A percentile compares a stretch with the other conserved stretches of the same genome.
Evolutionary conservation across 2,113 vertebrate genomes (phyloP).

Genomic region (Phylloscopus trochiloides): DNA sequence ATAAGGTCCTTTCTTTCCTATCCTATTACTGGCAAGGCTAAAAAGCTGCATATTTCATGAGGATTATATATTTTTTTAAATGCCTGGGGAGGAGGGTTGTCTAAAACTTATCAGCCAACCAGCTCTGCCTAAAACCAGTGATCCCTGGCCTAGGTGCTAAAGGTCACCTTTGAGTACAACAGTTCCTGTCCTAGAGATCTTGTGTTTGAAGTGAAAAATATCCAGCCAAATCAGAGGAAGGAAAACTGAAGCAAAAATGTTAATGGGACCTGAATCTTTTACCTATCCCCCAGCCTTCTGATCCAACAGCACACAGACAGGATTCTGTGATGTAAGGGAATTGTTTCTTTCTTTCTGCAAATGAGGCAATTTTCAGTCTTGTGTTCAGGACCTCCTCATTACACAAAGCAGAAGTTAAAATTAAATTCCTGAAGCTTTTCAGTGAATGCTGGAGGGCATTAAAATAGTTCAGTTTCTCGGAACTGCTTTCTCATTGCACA

Average conservation of each 20-base stretch:
- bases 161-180: not conserved
- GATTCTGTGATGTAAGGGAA: not conserved
- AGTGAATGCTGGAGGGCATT: not conserved
- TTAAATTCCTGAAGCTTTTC: slow-evolving; percentile 23
- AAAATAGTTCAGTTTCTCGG: not conserved
- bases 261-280: not conserved
- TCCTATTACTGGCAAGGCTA: not conserved
- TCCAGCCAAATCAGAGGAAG: not conserved
- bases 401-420: not conserved
- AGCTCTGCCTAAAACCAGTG: not conserved
- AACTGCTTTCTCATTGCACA: not conserved
- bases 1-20: not conserved
- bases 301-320: not conserved
- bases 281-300: not conserved
- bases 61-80: not conserved
- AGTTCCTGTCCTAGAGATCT: not conserved
- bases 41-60: not conserved
- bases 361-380: not conserved
- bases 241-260: not conserved
- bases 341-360: not conserved
- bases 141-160: not conserved
- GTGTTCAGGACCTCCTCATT: not conserved
- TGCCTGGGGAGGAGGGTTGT: not conserved
- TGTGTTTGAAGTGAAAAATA: not conserved
- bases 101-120: not conserved